Base-by-base conservation (phyloP, 1,140 invertebrate species). In the Caenorhabditis brenneri region DNA sequence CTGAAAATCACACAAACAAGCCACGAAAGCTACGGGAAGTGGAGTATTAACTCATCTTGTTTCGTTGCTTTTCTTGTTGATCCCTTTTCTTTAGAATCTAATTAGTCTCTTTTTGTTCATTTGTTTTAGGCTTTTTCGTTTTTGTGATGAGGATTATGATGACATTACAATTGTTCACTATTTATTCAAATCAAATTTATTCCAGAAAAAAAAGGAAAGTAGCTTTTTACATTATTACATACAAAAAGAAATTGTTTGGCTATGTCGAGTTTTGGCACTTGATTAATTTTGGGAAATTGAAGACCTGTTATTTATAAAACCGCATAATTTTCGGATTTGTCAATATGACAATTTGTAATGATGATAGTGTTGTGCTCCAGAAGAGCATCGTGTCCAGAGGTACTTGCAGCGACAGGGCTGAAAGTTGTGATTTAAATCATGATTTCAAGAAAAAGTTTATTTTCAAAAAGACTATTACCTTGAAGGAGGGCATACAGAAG, bases 1-100 rank as follows among this genome's bases (percentile, higher is more conserved):
- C 69, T 4, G 78, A 88, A 48, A 86, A 88, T 74, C 89, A 90
- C 65, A 84, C 78, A 16, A 79, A 78, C 42, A 83, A 81, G 55
- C 89, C 89, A 10, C 51, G 88, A 46, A 87, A 90, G 53, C 86
- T 90, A 22, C 86, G 53, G n/a, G 51, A 69, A 55, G 85, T 88
- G 9, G 89, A 89, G 84, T 89, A 81, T 74, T 85, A 69, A 83
- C n/a, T 0, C 4, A 65, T 10, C 5, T 33, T 31, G 1, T 78
- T 22, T 27, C 58, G 24, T 65, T 74, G 27, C 2, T 69, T 46
- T 83, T 74, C n/a, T 42, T 74, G 19, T 42, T 74, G 22, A 33
- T 42, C 7, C n/a, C 29, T 22, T 36, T 65, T 58, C 58, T 19
- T 15, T 33, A 65, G 58, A 65, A 65, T 36, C 3, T 33, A 65